These are phyloP conservation scores for Chlamydotis undulata DNA, from an alignment of 2,113 vertebrate species.

Conservation along the genomic window DNA sequence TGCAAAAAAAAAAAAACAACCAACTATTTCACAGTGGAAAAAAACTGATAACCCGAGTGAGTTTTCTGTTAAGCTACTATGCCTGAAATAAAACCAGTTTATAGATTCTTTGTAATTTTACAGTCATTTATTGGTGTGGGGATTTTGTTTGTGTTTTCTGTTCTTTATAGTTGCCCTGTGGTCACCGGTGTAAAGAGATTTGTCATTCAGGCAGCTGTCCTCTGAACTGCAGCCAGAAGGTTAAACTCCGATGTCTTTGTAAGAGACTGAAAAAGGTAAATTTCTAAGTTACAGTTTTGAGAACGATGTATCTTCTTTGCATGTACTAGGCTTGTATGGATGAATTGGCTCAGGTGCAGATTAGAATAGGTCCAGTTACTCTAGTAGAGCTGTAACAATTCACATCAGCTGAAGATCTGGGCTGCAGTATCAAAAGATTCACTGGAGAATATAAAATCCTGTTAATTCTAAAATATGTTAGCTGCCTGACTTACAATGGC, in stretches of 20 bases:
- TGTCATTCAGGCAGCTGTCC: slow-evolving; percentile 89
- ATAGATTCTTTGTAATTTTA: neutral
- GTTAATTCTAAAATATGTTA: neutral
- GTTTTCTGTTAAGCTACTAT: neutral
- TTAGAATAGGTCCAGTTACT: neutral
- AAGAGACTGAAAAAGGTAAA: slow-evolving; percentile 93
- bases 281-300: neutral
- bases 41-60: neutral
- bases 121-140: neutral
- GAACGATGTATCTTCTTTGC: neutral
- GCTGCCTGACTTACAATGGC: neutral
- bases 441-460: neutral
- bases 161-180: slow-evolving; percentile 84
- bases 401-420: neutral
- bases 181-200: slow-evolving; percentile 90
- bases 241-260: slow-evolving; percentile 92
- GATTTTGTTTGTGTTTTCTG: neutral
- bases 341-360: neutral
- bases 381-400: neutral
- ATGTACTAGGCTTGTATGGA: neutral
- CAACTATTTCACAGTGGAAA: neutral
- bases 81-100: neutral
- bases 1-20: neutral
- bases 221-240: slow-evolving; percentile 88
- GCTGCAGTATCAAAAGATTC: neutral